These are phyloP conservation scores for Amphipoea oculea DNA, from an alignment of 2,888 invertebrate genomes.

Conservation along the genomic window DNA sequence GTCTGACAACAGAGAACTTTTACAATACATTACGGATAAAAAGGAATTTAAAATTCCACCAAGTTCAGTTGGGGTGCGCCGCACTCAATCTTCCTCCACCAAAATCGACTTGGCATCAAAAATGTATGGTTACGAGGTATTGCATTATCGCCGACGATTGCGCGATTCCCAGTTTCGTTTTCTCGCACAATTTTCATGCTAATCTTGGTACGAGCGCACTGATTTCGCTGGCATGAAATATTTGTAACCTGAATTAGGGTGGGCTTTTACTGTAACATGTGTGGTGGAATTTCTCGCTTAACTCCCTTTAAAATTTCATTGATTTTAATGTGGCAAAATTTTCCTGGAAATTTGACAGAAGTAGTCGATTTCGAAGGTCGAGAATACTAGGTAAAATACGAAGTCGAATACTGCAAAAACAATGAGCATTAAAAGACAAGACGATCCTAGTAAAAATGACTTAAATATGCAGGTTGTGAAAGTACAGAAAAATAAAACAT, in stretches of 20 bases:
- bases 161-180: conserved; percentile 77
- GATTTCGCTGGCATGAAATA: conserved; percentile 85
- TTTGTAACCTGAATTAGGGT: conserved; percentile 75
- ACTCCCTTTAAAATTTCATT: neutral
- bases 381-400: neutral
- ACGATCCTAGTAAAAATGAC: neutral
- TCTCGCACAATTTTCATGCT: conserved; percentile 85
- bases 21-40: conserved; percentile 38
- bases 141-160: conserved; percentile 67
- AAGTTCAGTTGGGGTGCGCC: conserved; percentile 33
- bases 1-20: conserved; percentile 7
- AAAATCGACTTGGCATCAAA: conserved; percentile 52
- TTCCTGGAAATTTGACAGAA: neutral
- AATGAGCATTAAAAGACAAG: neutral
- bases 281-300: conserved; percentile 19
- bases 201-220: conserved; percentile 82
- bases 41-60: conserved; percentile 37
- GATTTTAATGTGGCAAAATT: neutral
- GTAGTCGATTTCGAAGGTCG: neutral
- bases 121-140: conserved; percentile 57
- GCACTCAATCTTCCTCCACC: conserved; percentile 44
- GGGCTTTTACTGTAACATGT: conserved; percentile 40
- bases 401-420: neutral
- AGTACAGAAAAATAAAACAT: conserved; percentile 21
- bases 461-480: neutral